Base-by-base conservation (phyloP, 2,113 vertebrate genomes). In the Engystomops pustulosus region DNA sequence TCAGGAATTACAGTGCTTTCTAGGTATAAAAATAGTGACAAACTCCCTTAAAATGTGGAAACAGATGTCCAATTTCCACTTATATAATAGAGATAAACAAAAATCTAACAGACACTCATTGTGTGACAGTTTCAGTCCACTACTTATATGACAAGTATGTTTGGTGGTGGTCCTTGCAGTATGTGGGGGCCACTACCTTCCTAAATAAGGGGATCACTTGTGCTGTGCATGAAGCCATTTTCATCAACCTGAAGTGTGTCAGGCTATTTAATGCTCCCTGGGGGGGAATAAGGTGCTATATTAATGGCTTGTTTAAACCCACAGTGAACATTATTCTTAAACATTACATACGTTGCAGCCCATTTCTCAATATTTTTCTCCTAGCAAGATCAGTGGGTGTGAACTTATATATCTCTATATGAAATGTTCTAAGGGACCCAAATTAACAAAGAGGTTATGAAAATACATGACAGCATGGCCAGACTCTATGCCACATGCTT, bases 261-360 rank as follows among this genome's bases (percentile, higher is more conserved):
- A 51, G 36, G 23, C 44, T 44, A 45, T 49, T 49, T 36, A 49
- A 17, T 47, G 27, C 18, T 68, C 60, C 45, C 79, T 51, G 3
- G 25, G 44, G 79, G 36, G 17, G 17, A n/a, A 25, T 23, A 58
- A 41, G 51, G 34, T 60, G 78, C 38, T 44, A 32, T 47, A 44
- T 27, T 67, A 80, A 79, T 62, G 23, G 41, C 51, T 55, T 27
- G 74, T 38, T 75, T 77, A 77, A 51, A 77, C 30, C 74, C 77
- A 44, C n/a, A 34, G 23, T 79, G 55, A 14, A 58, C 34, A 80
- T 67, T 65, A 45, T 41, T 79, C 8, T 36, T n/a, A 60, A 44
- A 23, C 34, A 62, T 25, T 23, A 67, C 23, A 25, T 41, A 65
- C 78, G 18, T 8, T 12, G 34, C 55, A 45, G 38, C 14, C 78